Evolutionary conservation across 2,888 invertebrate genomes (phyloP).

Genomic region (Pammene aurita): DNA sequence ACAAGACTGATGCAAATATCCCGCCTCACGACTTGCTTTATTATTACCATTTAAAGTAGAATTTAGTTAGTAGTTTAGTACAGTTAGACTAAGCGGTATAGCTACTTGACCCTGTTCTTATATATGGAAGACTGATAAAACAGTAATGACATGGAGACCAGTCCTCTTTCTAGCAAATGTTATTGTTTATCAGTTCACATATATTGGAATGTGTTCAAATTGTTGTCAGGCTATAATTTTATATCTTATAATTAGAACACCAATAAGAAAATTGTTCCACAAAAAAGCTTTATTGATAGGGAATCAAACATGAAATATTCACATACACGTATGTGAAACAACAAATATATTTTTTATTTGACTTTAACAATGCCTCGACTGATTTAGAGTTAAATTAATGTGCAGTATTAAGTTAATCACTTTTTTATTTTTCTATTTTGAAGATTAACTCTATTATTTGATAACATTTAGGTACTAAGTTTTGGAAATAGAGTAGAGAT

Average conservation of each 20-base stretch:
- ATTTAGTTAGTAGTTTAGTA: slow-evolving; percentile 73
- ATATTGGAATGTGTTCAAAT: slow-evolving; percentile 65
- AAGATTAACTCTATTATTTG: slow-evolving; percentile 74
- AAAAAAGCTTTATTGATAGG: slow-evolving; percentile 56
- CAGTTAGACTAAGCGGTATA: slow-evolving; percentile 64
- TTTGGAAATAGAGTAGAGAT: slow-evolving; percentile 59
- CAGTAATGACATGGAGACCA: not conserved
- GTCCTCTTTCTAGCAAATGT: slow-evolving; percentile 20
- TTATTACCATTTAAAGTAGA: slow-evolving; percentile 81
- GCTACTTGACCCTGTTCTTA: slow-evolving; percentile 65
- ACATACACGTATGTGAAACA: slow-evolving; percentile 51
- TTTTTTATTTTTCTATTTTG: slow-evolving; percentile 77
- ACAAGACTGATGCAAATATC: slow-evolving; percentile 84
- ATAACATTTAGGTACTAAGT: slow-evolving; percentile 67
- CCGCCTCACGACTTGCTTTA: slow-evolving; percentile 84
- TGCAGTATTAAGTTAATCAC: slow-evolving; percentile 80
- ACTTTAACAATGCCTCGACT: slow-evolving; percentile 74
- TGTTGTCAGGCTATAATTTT: slow-evolving; percentile 60
- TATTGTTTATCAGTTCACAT: slow-evolving; percentile 38
- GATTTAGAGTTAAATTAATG: slow-evolving; percentile 78
- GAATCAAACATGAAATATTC: slow-evolving; percentile 55
- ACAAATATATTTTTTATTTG: slow-evolving; percentile 60
- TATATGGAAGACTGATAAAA: slow-evolving; percentile 36
- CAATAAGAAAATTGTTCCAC: slow-evolving; percentile 54
- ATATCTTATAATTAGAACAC: slow-evolving; percentile 52